phyloP scores from a whole-genome alignment of 2,113 vertebrate genomes.

The Platichthys stellatus region DNA sequence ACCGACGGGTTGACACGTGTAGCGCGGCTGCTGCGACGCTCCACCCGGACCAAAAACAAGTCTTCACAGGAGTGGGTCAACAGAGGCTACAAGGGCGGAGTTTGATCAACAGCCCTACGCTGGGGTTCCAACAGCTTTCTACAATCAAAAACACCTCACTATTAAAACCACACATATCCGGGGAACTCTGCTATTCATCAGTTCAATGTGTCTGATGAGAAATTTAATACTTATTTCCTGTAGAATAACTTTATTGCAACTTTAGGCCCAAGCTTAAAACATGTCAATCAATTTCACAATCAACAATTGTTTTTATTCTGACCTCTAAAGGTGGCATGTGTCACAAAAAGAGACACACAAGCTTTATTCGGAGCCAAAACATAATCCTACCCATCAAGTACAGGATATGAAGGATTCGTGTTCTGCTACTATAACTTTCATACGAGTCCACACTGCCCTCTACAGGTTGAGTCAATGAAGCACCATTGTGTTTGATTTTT shows the following conservation, averaged over 20 bases:
- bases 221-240: background rate
- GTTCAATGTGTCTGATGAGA: background rate
- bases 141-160: background rate
- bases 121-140: background rate
- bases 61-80: background rate
- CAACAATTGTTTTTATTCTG: background rate
- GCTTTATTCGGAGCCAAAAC: too few relatives aligned
- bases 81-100: slow-evolving; percentile 52
- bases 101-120: background rate
- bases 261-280: background rate
- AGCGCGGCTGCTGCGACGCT: slow-evolving; percentile 11
- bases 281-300: background rate
- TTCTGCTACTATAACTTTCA: background rate
- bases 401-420: background rate
- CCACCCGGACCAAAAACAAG: slow-evolving; percentile 43
- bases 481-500: background rate
- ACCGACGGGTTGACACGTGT: slow-evolving; percentile 49
- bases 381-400: background rate
- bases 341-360: background rate
- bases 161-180: background rate
- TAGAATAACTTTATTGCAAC: slow-evolving; percentile 7
- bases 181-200: background rate
- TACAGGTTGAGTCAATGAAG: slow-evolving; percentile 17
- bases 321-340: background rate
- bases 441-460: slow-evolving; percentile 59